Percentiles rank a stretch among this genome's conserved stretches.
Evolutionary conservation across 2,113 vertebrate genomes (phyloP).

Genomic region (Calidris pygmaea): DNA sequence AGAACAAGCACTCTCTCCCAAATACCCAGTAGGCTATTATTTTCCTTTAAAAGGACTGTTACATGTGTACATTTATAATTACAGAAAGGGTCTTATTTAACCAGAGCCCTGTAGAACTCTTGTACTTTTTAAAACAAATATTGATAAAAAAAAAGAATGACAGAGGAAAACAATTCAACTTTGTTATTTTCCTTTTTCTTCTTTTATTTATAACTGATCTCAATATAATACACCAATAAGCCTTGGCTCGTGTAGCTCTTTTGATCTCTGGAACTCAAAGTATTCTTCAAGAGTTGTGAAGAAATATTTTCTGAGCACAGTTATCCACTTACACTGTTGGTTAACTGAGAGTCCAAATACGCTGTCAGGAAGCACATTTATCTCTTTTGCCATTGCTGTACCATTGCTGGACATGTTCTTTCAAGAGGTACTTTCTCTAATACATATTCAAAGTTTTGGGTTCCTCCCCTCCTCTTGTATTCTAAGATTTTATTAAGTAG

Average conservation of each 20-base stretch:
- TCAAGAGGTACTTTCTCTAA: not conserved
- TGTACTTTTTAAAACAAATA: constrained; percentile 52
- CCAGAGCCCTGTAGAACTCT: constrained; percentile 47
- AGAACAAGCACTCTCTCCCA: constrained; percentile 56
- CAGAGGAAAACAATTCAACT: constrained; percentile 41
- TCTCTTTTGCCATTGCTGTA: not conserved
- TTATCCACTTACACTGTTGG: not conserved
- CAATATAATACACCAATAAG: constrained; percentile 9
- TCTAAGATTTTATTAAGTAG: not conserved
- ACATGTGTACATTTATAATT: constrained; percentile 65
- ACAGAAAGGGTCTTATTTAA: constrained; percentile 64
- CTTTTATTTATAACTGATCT: constrained; percentile 15
- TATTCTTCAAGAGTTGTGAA: not conserved
- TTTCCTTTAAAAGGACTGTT: constrained; percentile 71
- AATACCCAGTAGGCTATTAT: constrained; percentile 54
- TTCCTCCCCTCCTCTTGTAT: not conserved
- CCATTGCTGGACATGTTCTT: not conserved
- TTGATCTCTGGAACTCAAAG: constrained; percentile 37
- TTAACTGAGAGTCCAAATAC: not conserved
- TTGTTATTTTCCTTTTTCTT: not conserved
- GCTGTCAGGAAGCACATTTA: not conserved
- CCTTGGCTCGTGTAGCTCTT: not conserved
- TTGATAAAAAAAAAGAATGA: constrained; percentile 52
- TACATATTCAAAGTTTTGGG: not conserved
- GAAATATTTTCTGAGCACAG: not conserved